Base-by-base conservation (phyloP, 2,888 invertebrate species). In the Alloscopus bannaensis region DNA sequence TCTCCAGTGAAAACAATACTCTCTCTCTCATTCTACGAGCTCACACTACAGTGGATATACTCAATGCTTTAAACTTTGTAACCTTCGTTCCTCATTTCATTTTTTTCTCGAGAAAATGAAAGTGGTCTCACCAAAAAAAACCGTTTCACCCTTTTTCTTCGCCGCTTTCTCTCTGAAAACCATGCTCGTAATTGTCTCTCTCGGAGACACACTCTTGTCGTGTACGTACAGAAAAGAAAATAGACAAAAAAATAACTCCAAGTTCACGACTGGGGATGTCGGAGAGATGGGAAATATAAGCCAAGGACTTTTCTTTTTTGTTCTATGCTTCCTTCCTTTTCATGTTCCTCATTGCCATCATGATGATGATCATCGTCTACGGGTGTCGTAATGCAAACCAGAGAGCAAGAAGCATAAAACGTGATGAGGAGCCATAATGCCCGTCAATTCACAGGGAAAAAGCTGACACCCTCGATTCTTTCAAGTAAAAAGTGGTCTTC, bases 401-500 rank as follows among this genome's bases (percentile, higher is more conserved):
- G 71, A 69, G 73, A 68, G 73, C 69, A 76, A 64, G 72, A 52
- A 66, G 66, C 80, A 82, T 82, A 82, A 82, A 82, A 82, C 80
- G 82, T 82, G 82, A 80, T 82, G 82, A 82, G 80, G 76, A 76
- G 82, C 69, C 79, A 69, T 80, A 80, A 79, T 79, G 79, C 76
- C 64, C 79, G 81, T 82, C 81, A 82, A 82, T 82, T 82, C 80
- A 82, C 60, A 80, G 79, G 69, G 82, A 76, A 80, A 81, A 81
- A 80, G 79, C 79, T 82, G 82, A 80, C 82, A 80, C 82, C 76
- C 80, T 82, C 75, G 57, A 57, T 80, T 82, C 71, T 72, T 59
- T 52, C 71, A 40, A 20, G 2, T 65, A n/a, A 31, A 59, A 59
- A 59, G 20, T 29, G 18, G 59, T 59, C 11, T 3, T 31, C 31